Evolutionary conservation across 2,797 vertebrate species (phyloP), one percentile per base, ranked within the genome.

Genomic region (Paguma larvata): DNA sequence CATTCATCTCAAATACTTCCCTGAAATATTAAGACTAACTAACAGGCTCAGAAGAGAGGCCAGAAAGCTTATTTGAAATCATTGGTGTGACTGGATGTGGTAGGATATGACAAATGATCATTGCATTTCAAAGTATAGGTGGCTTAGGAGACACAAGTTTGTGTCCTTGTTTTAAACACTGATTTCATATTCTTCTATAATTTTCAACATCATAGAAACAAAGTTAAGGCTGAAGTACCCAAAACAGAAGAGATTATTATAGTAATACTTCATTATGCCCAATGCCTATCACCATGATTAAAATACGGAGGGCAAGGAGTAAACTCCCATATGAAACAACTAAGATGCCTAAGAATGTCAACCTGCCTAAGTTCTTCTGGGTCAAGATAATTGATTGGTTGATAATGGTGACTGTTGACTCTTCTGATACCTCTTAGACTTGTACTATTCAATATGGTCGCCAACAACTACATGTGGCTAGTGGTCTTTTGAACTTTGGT

Each of bases 181-280:
- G 30, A 62, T 46, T 19, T 72, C 44, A 48, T 46, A 38, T 70
- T 65, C 21, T 89, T 3, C 38, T 14, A 41, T 4, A 53, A 15
- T 67, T 91, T 95, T 80, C 79, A 92, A 80, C 25, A 38, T 41
- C 75, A 62, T 2, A 90, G 77, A 93, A 82, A 83, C 13, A 79
- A 2, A 62, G 30, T 53, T 90, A 93, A 87, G 3, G 27, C 38
- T 83, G 27, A 92, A 95, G 87, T n/a, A 83, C 9, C 38, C 38
- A 38, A 38, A 48, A 41, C 23, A 91, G n/a, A 86, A 89, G 46
- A 65, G 16, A 83, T 27, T 92, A 65, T 73, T 41, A 88, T 62
- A 21, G 51, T 19, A 92, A 92, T 34, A 84, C 1, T 34, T 80
- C 34, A 89, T 32, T n/a, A 23, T 27, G 51, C 15, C 7, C 16